Evolutionary conservation across 1,140 invertebrate genomes (phyloP).

Genomic region (Brachionus rotundiformis): DNA sequence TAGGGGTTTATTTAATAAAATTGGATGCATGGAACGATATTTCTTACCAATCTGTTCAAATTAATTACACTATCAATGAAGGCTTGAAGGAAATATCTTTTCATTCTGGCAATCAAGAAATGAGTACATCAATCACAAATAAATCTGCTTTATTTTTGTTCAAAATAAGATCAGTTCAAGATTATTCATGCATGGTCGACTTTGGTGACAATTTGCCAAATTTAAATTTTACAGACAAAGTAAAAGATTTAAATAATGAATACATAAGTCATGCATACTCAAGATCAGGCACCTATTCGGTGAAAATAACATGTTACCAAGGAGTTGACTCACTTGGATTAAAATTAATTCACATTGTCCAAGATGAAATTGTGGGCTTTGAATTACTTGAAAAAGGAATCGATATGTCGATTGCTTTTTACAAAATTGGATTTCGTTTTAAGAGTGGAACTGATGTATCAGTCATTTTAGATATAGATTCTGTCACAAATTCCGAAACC

Average conservation of each 20-base stretch:
- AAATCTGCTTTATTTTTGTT: conserved; percentile 19
- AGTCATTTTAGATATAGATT: not conserved
- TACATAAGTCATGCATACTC: not conserved
- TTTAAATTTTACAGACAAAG: not conserved
- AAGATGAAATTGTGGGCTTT: not conserved
- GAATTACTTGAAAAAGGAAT: not conserved
- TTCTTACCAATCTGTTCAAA: not conserved
- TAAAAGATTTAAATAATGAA: not conserved
- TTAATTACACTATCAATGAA: not conserved
- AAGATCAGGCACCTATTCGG: conserved; percentile 1
- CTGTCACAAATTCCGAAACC: not conserved
- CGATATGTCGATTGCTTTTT: not conserved
- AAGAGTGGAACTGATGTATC: not conserved
- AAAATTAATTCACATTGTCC: not conserved
- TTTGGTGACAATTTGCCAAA: not conserved
- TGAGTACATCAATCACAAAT: not conserved
- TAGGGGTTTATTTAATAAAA: not conserved
- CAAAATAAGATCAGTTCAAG: conserved; percentile 7
- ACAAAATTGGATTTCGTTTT: conserved; percentile 9
- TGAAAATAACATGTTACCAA: not conserved
- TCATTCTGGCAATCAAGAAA: not conserved
- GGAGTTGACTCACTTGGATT: not conserved
- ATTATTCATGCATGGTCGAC: not conserved
- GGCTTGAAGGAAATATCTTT: not conserved
- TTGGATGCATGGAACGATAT: not conserved